A percentile compares a stretch with the other conserved stretches of the same genome.
These are phyloP conservation scores for Drosophila dives DNA, from an alignment of 2,888 invertebrate species.

Conservation along the genomic window DNA sequence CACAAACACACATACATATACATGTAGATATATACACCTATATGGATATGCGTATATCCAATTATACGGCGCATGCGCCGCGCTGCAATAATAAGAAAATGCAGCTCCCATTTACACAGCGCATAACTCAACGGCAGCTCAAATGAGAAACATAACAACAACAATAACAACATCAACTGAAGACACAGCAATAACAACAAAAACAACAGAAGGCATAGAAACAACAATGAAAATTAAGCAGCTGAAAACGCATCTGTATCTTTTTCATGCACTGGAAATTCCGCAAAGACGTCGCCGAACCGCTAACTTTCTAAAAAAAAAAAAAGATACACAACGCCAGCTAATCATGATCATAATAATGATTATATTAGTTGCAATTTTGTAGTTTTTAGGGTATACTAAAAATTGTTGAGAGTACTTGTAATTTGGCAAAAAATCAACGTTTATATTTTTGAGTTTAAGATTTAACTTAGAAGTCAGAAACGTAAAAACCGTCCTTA, in stretches of 20 bases:
- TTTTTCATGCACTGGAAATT: slow-evolving; percentile 83
- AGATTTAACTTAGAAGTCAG: not conserved
- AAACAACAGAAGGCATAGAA: slow-evolving; percentile 17
- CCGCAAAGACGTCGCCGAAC: slow-evolving; percentile 65
- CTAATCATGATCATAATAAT: slow-evolving; percentile 66
- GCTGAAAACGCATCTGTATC: slow-evolving; percentile 78
- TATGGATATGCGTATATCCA: slow-evolving; percentile 49
- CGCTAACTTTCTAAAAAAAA: slow-evolving; percentile 76
- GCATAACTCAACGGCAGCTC: slow-evolving; percentile 78
- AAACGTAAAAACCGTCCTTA: not conserved
- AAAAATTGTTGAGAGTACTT: not conserved
- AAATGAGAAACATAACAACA: slow-evolving; percentile 47
- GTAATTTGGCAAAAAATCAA: not conserved
- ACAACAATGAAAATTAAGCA: slow-evolving; percentile 55
- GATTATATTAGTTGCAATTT: slow-evolving; percentile 45
- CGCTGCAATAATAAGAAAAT: slow-evolving; percentile 58
- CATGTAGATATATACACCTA: slow-evolving; percentile 15
- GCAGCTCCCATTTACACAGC: slow-evolving; percentile 68
- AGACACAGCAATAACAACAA: slow-evolving; percentile 15
- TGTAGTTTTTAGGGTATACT: slow-evolving; percentile 14
- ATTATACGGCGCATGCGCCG: slow-evolving; percentile 73
- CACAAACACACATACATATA: not conserved
- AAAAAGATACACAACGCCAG: slow-evolving; percentile 52
- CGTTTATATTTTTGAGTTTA: not conserved
- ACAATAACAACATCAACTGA: slow-evolving; percentile 26